phyloP scores from a whole-genome alignment of 92 coral and sea anemone genomes.

The Phymanthus crucifer region DNA sequence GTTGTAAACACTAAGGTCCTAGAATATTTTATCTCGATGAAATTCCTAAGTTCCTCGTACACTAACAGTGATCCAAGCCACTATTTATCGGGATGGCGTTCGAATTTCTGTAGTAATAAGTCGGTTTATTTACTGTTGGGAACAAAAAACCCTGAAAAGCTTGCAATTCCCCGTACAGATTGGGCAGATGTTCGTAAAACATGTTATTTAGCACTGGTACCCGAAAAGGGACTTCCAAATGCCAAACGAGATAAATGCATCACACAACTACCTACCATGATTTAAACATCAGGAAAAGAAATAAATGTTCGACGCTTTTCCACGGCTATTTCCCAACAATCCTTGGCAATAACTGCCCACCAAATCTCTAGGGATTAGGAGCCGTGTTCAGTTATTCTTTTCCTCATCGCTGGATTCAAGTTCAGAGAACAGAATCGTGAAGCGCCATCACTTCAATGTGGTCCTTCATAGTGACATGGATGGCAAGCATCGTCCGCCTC shows the following conservation, averaged over 20 bases:
- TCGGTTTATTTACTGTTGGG: background rate
- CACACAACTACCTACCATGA: slow-evolving; percentile 1
- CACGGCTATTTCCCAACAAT: background rate
- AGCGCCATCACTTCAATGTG: background rate
- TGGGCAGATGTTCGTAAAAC: slow-evolving; percentile 6
- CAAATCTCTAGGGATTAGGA: background rate
- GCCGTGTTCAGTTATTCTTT: background rate
- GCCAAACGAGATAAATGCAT: background rate
- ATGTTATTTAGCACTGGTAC: background rate
- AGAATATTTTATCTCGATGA: slow-evolving; percentile 40
- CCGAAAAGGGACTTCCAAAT: background rate
- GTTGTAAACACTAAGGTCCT: slow-evolving; percentile 59
- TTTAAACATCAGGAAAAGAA: background rate
- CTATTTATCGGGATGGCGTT: background rate
- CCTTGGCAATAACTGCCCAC: background rate
- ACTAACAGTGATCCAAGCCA: background rate
- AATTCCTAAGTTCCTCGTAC: background rate
- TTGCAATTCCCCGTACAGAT: background rate
- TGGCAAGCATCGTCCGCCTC: background rate
- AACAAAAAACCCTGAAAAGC: background rate
- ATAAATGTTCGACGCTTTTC: background rate
- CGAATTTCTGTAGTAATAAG: background rate
- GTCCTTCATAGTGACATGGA: background rate
- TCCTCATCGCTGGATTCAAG: background rate
- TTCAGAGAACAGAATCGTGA: slow-evolving; percentile 9